Evolutionary conservation across 2,888 invertebrate genomes (phyloP), one percentile per base, ranked within the genome.

Genomic region (Entomobrya multifasciata): DNA sequence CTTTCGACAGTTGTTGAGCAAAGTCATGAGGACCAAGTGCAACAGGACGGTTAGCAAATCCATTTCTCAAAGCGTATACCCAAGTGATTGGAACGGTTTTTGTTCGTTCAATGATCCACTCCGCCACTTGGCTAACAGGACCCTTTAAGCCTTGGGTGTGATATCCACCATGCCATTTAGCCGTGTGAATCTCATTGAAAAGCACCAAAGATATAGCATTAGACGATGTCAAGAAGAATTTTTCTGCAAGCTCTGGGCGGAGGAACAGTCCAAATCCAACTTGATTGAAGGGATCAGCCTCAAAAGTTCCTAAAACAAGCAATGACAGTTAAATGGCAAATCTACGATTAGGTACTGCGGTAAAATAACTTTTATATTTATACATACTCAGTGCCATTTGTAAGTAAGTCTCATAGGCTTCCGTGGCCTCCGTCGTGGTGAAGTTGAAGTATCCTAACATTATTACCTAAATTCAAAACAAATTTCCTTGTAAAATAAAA

Each of bases 131-230:
- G 15, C 87, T 87, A 17, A 91, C 88, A 11, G 91, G 91, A 25
- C 90, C 91, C 79, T 80, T 88, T 72, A 80, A 44, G 36, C 89
- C 87, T 74, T 89, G 85, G 5, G 70, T 67, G n/a, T 82, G 81
- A 57, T 86, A 78, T n/a, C 87, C 86, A 10, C 90, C 89, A 52
- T 89, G 87, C 91, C 91, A 91, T 87, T 90, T 91, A 5, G 91
- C 91, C 0, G 91, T 91, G 49, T 91, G 91, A 77, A 91, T 91
- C 76, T 91, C 91, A 86, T 91, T 91, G 30, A 91, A 91, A 15
- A 91, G 60, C 4, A 91, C 89, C 55, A 91, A 55, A n/a, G 91
- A 91, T 49, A 91, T 91, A n/a, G 90, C 85, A 57, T 90, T 90
- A 6, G 90, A 88, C 0, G 90, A 89, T 0, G 89, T 88, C 8